Evolutionary conservation across 1,140 invertebrate species (phyloP).

Genomic region (Zaprionus ornatus): DNA sequence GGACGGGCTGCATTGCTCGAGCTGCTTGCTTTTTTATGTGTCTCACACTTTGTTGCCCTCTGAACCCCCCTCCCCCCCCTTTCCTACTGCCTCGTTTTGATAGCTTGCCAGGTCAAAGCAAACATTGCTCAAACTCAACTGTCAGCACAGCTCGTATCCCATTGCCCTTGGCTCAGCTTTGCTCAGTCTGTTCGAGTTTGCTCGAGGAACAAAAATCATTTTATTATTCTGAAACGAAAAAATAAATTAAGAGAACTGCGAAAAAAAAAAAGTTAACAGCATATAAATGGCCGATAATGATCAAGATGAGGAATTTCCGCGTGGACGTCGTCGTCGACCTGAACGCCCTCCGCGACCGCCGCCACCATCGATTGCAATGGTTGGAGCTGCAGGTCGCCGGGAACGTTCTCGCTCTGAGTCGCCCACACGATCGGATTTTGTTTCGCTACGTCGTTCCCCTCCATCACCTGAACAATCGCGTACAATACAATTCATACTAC

Average conservation of each 20-base stretch:
- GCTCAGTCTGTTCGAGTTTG: slow-evolving; percentile 21
- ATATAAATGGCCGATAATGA: slow-evolving; percentile 17
- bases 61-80: background rate
- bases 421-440: background rate
- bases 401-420: background rate
- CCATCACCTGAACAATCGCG: background rate
- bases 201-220: slow-evolving; percentile 1
- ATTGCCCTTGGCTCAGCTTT: background rate
- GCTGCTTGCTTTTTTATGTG: slow-evolving; percentile 21
- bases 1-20: slow-evolving; percentile 20
- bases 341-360: background rate
- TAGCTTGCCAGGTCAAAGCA: slow-evolving; percentile 46
- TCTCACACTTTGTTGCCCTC: slow-evolving; percentile 26
- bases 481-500: background rate
- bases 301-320: background rate
- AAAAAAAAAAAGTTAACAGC: slow-evolving; percentile 1
- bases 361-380: background rate
- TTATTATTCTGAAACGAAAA: background rate
- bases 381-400: background rate
- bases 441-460: background rate
- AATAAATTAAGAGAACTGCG: background rate
- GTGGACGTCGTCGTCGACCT: background rate
- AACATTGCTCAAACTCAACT: slow-evolving; percentile 47
- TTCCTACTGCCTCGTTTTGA: slow-evolving; percentile 2
- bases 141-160: slow-evolving; percentile 15